Base-by-base conservation (phyloP, 1,140 invertebrate genomes). In the Trichoplusia ni region DNA sequence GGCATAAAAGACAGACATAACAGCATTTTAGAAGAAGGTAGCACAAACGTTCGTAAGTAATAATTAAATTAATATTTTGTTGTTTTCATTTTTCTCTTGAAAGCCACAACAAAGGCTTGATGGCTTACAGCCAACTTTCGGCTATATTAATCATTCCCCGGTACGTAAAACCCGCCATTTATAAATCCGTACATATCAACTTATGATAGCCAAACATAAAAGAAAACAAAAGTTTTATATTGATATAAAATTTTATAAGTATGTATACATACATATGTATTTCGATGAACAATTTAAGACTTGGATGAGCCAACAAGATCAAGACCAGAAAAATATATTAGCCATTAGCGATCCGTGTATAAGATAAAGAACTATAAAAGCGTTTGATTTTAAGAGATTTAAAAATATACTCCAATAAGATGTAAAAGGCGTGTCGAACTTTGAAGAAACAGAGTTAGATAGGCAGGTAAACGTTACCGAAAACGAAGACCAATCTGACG, bases 51-150 rank as follows among this genome's bases (percentile, higher is more conserved):
- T 21, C 9, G 18, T 35, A 21, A 11, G 2, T 21, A 60, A 46
- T 25, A 13, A 35, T 53, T 21, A 21, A 53, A 19, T 53, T 53
- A 16, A 11, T 60, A 35, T 47, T 51, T 38, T 19, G 27, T 71
- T 35, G 47, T 71, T 68, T 65, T 19, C 61, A 61, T 67, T 46
- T 64, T 71, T 69, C 54, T 71, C 47, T 56, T 33, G 40, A 75
- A 74, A 79, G 51, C 73, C 71, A 64, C 69, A 80, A 82, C 73
- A 80, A 81, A 80, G 65, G 68, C 65, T 56, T 64, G 54, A 68
- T 79, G 81, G 79, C 75, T 68, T 33, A n/a, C 37, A 51, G 77
- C 82, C 80, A 84, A 82, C 37, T 64, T 73, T 68, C 40, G 44
- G 51, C 27, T 67, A 64, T 56, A 79, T 82, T 78, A 74, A 82